Percentiles rank a stretch among this genome's conserved stretches.
Conservation (phyloP, 1,140 invertebrate genomes). For the Eubasilissa regina region DNA sequence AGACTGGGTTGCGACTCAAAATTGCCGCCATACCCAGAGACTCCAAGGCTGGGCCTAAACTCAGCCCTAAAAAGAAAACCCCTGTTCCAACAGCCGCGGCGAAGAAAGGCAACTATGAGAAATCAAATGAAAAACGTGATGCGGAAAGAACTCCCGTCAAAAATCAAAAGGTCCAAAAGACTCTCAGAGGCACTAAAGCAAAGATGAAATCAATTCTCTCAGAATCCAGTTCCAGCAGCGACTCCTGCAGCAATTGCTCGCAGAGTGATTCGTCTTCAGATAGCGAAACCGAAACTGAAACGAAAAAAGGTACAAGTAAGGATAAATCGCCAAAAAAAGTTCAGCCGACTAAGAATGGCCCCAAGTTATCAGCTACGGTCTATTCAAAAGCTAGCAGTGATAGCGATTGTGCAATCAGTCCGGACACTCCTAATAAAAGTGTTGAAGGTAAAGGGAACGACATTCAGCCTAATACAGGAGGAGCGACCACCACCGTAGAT, state of each 20-base stretch:
- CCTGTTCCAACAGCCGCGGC: constrained; percentile 56
- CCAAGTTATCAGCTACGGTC: constrained; percentile 57
- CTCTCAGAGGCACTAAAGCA: constrained; percentile 32
- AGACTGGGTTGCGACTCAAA: constrained; percentile 55
- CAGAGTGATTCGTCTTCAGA: constrained; percentile 33
- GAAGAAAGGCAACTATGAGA: constrained; percentile 52
- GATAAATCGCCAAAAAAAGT: constrained; percentile 36
- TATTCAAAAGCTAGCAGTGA: constrained; percentile 62
- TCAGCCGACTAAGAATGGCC: constrained; percentile 59
- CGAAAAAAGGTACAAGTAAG: constrained; percentile 13
- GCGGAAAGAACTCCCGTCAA: constrained; percentile 39
- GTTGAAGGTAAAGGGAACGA: background rate
- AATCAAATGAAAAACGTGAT: constrained; percentile 47
- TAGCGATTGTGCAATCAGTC: constrained; percentile 49
- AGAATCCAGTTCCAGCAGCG: constrained; percentile 51
- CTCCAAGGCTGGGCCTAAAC: constrained; percentile 43
- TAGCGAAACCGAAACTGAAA: constrained; percentile 30
- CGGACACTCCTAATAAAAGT: background rate
- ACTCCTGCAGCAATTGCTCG: constrained; percentile 56
- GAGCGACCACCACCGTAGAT: background rate
- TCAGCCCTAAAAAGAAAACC: constrained; percentile 45
- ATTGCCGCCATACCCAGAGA: constrained; percentile 57
- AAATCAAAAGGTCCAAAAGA: constrained; percentile 20
- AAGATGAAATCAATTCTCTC: constrained; percentile 49
- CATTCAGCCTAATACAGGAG: background rate